Evolutionary conservation across 1,140 invertebrate species (phyloP).

Genomic region (Pemphigus obesinymphae): DNA sequence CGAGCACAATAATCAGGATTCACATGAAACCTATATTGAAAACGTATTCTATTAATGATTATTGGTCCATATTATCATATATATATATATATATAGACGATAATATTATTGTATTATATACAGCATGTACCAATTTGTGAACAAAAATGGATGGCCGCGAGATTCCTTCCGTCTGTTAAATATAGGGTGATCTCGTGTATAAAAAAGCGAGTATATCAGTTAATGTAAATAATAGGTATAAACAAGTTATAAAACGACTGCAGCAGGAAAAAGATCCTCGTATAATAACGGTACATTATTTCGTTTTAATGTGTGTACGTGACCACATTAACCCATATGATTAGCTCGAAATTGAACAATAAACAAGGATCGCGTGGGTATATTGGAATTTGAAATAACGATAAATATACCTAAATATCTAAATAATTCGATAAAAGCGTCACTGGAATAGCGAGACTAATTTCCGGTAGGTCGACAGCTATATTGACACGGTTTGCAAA

Average conservation of each 20-base stretch:
- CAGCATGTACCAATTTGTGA: not conserved
- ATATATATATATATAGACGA: not conserved
- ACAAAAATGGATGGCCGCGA: not conserved
- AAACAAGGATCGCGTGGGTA: not conserved
- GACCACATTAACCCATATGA: not conserved
- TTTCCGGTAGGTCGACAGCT: no score
- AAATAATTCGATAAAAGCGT: not conserved
- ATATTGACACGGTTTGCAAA: not conserved
- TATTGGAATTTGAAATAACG: not conserved
- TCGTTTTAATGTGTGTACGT: no score
- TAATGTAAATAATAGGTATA: no score
- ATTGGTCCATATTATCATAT: no score
- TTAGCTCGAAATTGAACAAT: not conserved
- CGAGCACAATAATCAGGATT: no score
- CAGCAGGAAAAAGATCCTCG: not conserved
- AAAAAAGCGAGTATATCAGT: not conserved
- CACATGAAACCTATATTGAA: no score
- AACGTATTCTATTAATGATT: no score
- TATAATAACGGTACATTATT: not conserved
- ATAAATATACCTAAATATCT: not conserved
- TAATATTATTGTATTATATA: not conserved
- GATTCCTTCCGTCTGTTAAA: no score
- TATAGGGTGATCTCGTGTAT: no score
- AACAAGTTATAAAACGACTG: no score
- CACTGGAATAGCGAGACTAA: not conserved